phyloP scores from a whole-genome alignment of 1,140 invertebrate species.

The Hylyphantes graminicola region DNA sequence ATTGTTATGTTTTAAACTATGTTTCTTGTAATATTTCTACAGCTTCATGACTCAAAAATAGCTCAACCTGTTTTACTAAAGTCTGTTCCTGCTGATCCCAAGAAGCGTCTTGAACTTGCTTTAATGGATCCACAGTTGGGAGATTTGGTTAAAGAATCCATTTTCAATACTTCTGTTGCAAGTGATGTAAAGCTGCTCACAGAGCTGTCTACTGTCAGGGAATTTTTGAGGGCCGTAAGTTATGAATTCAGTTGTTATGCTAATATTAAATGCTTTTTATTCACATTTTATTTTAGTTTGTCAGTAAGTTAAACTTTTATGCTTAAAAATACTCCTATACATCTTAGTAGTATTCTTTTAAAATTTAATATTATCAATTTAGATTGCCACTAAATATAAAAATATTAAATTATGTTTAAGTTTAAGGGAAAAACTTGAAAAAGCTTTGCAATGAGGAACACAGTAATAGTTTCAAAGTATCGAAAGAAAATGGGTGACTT shows the following conservation, averaged over 20 bases:
- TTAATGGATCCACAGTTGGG: constrained; percentile 46
- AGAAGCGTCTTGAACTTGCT: constrained; percentile 38
- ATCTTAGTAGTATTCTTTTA: background rate
- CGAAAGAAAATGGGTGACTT: too few relatives aligned
- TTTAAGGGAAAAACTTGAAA: too few relatives aligned
- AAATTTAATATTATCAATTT: too few relatives aligned
- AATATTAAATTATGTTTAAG: too few relatives aligned
- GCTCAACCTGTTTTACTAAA: constrained; percentile 51
- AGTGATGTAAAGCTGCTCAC: constrained; percentile 48
- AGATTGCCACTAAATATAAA: too few relatives aligned
- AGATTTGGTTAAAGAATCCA: constrained; percentile 41
- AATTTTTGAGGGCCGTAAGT: constrained; percentile 54
- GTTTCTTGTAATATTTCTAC: background rate
- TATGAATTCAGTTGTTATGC: background rate
- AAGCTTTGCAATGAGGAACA: too few relatives aligned
- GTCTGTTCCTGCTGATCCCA: constrained; percentile 52
- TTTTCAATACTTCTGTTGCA: constrained; percentile 34
- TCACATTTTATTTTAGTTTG: background rate
- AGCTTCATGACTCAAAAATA: constrained; percentile 54
- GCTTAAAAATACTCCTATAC: background rate
- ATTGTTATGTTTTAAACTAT: too few relatives aligned
- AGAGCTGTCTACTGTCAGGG: constrained; percentile 57
- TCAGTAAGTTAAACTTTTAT: background rate
- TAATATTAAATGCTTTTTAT: background rate
- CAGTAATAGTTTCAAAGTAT: too few relatives aligned